A percentile compares a stretch with the other conserved stretches of the same genome.
Evolutionary conservation across 1,140 invertebrate species (phyloP).

Genomic region (Tetramorium alpestre): DNA sequence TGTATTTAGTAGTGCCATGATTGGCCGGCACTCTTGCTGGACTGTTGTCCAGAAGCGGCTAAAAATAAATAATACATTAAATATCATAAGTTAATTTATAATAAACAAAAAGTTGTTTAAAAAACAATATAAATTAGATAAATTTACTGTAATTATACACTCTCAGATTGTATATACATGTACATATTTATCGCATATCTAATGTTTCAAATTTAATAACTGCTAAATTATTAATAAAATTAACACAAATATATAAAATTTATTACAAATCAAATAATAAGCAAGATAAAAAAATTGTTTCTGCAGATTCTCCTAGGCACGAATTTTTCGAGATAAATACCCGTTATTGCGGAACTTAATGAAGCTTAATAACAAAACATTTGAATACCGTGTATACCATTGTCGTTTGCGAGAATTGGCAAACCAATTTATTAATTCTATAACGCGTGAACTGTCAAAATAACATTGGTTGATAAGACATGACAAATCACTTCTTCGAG

Average conservation of each 20-base stretch:
- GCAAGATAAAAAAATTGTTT: neutral
- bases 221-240: neutral
- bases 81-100: neutral
- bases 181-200: neutral
- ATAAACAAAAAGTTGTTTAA: neutral
- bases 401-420: neutral
- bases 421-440: neutral
- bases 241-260: neutral
- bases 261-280: neutral
- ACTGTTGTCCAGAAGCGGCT: constrained; percentile 88
- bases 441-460: constrained; percentile 25
- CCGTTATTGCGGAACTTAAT: neutral
- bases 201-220: neutral
- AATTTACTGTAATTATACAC: neutral
- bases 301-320: neutral
- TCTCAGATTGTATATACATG: neutral
- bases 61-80: constrained; percentile 22
- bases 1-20: constrained; percentile 94
- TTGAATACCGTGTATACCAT: constrained; percentile 67
- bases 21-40: constrained; percentile 86
- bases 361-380: neutral
- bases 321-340: neutral
- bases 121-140: neutral
- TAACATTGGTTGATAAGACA: constrained; percentile 4
- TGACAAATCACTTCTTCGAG: neutral